phyloP scores from a whole-genome alignment of 1,140 invertebrate species.

The Capitella teleta region DNA sequence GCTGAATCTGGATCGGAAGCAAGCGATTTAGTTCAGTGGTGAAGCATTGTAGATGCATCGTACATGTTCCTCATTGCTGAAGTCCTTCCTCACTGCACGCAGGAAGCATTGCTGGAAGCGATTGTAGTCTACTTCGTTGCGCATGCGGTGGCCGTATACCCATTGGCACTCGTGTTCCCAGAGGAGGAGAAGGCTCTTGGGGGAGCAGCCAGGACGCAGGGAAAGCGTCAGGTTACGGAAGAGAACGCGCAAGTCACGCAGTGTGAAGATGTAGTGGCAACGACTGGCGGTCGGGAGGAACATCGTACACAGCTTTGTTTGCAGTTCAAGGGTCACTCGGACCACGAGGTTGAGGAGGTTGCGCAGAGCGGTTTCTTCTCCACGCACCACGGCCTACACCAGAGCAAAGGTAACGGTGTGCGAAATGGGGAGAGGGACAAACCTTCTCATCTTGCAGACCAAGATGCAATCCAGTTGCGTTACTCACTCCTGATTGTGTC shows the following conservation, averaged over 20 bases:
- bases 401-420: not conserved
- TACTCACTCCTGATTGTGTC: not conserved
- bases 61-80: constrained; percentile 37
- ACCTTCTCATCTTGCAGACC: constrained; percentile 30
- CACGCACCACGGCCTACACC: not conserved
- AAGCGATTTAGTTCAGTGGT: not conserved
- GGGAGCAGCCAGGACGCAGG: constrained; percentile 25
- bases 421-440: constrained; percentile 1
- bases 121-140: constrained; percentile 33
- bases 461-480: constrained; percentile 17
- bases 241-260: constrained; percentile 23
- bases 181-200: constrained; percentile 29
- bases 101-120: constrained; percentile 33
- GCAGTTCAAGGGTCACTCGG: constrained; percentile 32
- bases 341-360: constrained; percentile 19
- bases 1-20: constrained; percentile 21
- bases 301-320: constrained; percentile 29
- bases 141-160: constrained; percentile 37
- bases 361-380: constrained; percentile 7
- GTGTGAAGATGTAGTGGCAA: constrained; percentile 39
- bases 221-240: constrained; percentile 37
- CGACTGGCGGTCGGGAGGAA: constrained; percentile 36
- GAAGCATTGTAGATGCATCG: no score
- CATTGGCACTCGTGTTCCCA: constrained; percentile 43
- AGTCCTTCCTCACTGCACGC: constrained; percentile 37